phyloP scores from a whole-genome alignment of 2,113 vertebrate species.

The Rhinogobius similis region DNA sequence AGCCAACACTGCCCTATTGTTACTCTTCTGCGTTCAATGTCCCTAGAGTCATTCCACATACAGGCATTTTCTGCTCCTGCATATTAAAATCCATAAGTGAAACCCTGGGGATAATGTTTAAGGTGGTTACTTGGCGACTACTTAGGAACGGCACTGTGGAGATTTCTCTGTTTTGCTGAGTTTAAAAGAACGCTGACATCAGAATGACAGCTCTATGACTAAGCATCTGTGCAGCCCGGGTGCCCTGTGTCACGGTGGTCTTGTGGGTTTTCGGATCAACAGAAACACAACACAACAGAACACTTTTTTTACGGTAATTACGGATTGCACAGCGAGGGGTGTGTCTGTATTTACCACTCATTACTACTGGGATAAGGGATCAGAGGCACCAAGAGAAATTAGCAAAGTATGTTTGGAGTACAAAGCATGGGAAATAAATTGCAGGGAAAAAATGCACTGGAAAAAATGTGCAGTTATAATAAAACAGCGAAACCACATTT shows the following conservation, averaged over 20 bases:
- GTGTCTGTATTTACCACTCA: conserved; percentile 24
- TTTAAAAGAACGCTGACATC: conserved; percentile 14
- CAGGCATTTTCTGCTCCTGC: conserved; percentile 23
- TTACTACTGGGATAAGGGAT: background rate
- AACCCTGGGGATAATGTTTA: conserved; percentile 44
- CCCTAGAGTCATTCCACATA: conserved; percentile 47
- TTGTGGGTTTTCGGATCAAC: background rate
- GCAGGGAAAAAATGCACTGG: background rate
- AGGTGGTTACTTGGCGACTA: conserved; percentile 26
- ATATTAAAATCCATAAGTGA: conserved; percentile 56
- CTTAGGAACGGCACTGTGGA: conserved; percentile 9
- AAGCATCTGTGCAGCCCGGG: conserved; percentile 12
- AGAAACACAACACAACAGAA: background rate
- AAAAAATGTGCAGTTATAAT: too few species aligned
- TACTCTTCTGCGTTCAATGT: conserved; percentile 40
- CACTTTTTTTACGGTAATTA: too few species aligned
- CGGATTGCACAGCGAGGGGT: conserved; percentile 29
- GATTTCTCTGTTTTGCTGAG: conserved; percentile 15
- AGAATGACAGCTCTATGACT: conserved; percentile 11
- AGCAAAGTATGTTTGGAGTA: background rate
- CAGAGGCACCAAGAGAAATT: background rate
- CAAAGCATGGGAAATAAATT: background rate
- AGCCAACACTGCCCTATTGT: conserved; percentile 18
- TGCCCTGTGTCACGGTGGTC: conserved; percentile 10
- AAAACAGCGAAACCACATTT: too few species aligned